Percentiles rank a stretch among this genome's conserved stretches.
These are phyloP conservation scores for Anoplolepis gracilipes DNA, from an alignment of 1,140 invertebrate genomes.

Conservation along the genomic window DNA sequence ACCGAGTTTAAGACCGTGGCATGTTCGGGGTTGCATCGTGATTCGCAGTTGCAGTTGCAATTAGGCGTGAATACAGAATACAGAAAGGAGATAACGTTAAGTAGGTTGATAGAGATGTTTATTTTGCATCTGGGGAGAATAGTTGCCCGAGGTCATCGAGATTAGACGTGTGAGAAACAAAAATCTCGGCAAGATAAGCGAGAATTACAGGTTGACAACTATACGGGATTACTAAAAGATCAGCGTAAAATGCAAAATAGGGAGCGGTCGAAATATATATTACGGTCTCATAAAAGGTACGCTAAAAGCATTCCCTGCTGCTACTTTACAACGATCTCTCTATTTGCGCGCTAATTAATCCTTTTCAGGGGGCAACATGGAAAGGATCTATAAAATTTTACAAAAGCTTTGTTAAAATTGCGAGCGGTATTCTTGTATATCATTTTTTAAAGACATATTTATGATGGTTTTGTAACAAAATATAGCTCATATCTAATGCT, in stretches of 20 bases:
- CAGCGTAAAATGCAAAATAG: slow-evolving; percentile 36
- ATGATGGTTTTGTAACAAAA: slow-evolving; percentile 1
- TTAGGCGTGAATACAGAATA: slow-evolving; percentile 28
- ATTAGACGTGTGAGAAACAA: slow-evolving; percentile 16
- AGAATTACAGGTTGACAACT: too few species aligned
- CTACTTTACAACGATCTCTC: slow-evolving; percentile 12
- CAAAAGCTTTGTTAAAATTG: slow-evolving; percentile 8
- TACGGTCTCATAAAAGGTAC: slow-evolving; percentile 21
- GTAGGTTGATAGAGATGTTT: slow-evolving; percentile 37
- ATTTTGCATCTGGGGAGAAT: slow-evolving; percentile 6
- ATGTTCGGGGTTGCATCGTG: neutral
- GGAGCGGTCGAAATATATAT: slow-evolving; percentile 24
- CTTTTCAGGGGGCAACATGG: neutral
- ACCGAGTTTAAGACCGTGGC: slow-evolving; percentile 3
- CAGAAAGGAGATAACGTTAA: slow-evolving; percentile 18
- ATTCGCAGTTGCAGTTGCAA: neutral
- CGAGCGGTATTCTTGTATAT: neutral
- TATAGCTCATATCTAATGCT: neutral
- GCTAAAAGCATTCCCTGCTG: neutral
- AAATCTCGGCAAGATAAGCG: slow-evolving; percentile 10
- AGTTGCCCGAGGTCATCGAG: neutral
- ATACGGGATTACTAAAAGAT: slow-evolving; percentile 16
- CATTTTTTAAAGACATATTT: slow-evolving; percentile 2
- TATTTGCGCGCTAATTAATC: slow-evolving; percentile 14
- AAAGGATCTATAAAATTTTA: slow-evolving; percentile 16